Percentiles rank a stretch among this genome's conserved stretches.
These are phyloP conservation scores for Phania funesta DNA, from an alignment of 2,888 invertebrate species.

Conservation along the genomic window DNA sequence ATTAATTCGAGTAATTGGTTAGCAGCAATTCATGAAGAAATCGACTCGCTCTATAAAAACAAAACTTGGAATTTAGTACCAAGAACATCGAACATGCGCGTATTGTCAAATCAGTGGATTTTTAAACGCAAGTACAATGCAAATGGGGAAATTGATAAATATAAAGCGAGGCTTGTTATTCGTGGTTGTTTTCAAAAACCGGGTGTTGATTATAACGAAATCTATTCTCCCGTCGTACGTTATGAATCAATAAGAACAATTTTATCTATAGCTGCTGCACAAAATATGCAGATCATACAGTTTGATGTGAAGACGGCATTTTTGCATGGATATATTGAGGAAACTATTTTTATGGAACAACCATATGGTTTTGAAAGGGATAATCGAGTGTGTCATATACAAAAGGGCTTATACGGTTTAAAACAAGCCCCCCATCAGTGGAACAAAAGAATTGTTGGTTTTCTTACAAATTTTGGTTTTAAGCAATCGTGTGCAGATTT, in stretches of 20 bases:
- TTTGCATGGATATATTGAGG: conserved; percentile 62
- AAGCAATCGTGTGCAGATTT: no score
- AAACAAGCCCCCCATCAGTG: no score
- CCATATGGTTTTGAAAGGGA: conserved; percentile 62
- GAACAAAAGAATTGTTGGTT: no score
- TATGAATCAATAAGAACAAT: conserved; percentile 58
- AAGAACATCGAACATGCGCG: no score
- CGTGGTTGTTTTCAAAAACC: conserved; percentile 64
- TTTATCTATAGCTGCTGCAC: conserved; percentile 57
- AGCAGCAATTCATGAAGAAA: no score
- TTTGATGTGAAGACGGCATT: conserved; percentile 69
- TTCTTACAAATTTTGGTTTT: no score
- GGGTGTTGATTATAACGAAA: conserved; percentile 67
- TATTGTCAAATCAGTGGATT: no score
- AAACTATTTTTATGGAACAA: conserved; percentile 65
- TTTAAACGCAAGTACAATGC: no score
- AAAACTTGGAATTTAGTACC: no score
- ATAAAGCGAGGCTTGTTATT: conserved; percentile 45
- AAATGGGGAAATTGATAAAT: no score
- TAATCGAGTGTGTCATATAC: conserved; percentile 59
- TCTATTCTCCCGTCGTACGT: conserved; percentile 65
- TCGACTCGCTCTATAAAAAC: no score
- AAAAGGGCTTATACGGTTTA: conserved; percentile 65
- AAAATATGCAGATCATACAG: conserved; percentile 49
- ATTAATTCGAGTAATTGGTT: no score